Evolutionary conservation across 2,113 vertebrate genomes (phyloP).

Genomic region (Clarias batrachus): DNA sequence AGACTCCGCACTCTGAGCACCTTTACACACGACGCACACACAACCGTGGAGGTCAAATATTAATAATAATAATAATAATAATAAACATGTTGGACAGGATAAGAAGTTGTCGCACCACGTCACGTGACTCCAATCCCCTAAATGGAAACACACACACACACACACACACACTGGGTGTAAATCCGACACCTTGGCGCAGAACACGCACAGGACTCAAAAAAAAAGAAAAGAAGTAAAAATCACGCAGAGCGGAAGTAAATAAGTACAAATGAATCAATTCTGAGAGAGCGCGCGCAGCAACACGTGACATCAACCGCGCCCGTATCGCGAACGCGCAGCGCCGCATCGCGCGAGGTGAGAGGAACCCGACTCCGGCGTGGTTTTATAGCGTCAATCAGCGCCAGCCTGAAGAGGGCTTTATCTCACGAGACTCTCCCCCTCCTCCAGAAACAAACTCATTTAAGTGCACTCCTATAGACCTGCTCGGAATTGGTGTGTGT

Average conservation of each 20-base stretch:
- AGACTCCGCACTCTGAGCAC: background rate
- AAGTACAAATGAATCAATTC: background rate
- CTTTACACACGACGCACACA: background rate
- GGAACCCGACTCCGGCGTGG: slow-evolving; percentile 40
- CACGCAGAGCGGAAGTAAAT: background rate
- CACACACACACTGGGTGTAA: no score
- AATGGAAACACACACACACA: no score
- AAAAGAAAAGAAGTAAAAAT: no score
- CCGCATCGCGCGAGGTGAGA: slow-evolving; percentile 25
- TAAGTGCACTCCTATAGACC: slow-evolving; percentile 28
- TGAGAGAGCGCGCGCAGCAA: background rate
- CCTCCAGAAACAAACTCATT: slow-evolving; percentile 43
- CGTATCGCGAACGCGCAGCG: background rate
- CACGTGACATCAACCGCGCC: background rate
- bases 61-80: no score
- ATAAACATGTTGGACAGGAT: no score
- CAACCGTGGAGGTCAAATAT: no score
- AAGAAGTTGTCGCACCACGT: no score
- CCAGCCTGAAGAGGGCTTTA: slow-evolving; percentile 30
- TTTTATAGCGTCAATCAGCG: slow-evolving; percentile 48
- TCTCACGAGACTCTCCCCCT: slow-evolving; percentile 9
- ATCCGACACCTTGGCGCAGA: no score
- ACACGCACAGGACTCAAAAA: background rate
- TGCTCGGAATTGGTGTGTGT: background rate
- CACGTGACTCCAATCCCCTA: no score